Conservation (phyloP, 1,140 invertebrate genomes). For the Danaus melanippus region DNA sequence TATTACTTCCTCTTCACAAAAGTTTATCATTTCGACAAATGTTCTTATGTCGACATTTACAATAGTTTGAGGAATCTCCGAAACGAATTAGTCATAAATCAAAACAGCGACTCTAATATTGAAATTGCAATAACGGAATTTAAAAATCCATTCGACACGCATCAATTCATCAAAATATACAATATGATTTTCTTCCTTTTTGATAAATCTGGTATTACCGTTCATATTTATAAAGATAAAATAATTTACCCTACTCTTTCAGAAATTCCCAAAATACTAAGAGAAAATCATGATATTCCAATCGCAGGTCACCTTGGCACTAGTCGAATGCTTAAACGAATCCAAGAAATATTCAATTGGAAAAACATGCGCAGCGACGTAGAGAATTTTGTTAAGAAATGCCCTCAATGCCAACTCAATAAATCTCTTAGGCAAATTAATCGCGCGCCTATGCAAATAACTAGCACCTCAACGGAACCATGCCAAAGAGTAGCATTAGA, state of each 20-base stretch:
- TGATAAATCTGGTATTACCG: background rate
- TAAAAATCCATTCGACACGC: slow-evolving; percentile 1
- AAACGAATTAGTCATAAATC: background rate
- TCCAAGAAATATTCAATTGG: too few relatives aligned
- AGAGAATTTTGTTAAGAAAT: too few relatives aligned
- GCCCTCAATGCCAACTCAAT: too few relatives aligned
- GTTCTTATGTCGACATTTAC: slow-evolving; percentile 1
- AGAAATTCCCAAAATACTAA: slow-evolving; percentile 7
- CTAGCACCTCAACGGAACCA: too few relatives aligned
- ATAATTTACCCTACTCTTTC: background rate
- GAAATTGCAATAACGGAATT: background rate
- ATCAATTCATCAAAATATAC: background rate
- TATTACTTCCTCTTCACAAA: slow-evolving; percentile 4
- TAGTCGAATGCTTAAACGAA: too few relatives aligned
- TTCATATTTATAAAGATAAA: background rate
- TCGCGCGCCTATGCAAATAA: too few relatives aligned
- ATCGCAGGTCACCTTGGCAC: too few relatives aligned
- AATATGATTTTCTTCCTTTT: background rate
- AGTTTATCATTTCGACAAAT: slow-evolving; percentile 3
- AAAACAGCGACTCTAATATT: background rate
- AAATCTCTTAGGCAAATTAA: too few relatives aligned
- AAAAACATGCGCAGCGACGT: too few relatives aligned
- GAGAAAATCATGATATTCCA: slow-evolving; percentile 7
- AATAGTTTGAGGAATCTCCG: background rate
- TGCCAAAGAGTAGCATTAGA: too few relatives aligned